Percentiles rank a stretch among this genome's conserved stretches.
These are phyloP conservation scores for Ochropleura plecta DNA, from an alignment of 2,888 invertebrate genomes.

Conservation along the genomic window DNA sequence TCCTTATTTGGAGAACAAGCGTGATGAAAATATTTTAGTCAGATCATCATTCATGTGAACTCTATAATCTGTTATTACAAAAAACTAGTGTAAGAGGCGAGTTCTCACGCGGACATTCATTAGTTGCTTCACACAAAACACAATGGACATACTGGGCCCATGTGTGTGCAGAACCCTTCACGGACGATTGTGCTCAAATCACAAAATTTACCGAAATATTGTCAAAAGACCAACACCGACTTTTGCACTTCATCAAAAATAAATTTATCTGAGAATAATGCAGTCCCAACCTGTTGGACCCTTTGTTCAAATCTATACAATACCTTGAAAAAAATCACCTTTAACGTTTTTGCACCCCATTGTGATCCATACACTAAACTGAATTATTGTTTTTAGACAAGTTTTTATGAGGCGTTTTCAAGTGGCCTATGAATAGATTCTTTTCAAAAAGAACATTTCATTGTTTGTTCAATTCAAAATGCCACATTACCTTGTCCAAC, in stretches of 20 bases:
- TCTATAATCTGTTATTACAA: constrained; percentile 52
- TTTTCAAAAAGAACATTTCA: constrained; percentile 72
- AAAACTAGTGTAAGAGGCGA: constrained; percentile 64
- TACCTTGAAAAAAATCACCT: constrained; percentile 73
- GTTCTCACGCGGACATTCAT: constrained; percentile 83
- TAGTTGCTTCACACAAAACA: constrained; percentile 79
- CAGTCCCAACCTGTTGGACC: constrained; percentile 81
- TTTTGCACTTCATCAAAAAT: constrained; percentile 90
- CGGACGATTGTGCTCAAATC: constrained; percentile 81
- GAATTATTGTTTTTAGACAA: constrained; percentile 87
- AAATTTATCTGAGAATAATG: constrained; percentile 86
- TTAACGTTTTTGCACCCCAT: constrained; percentile 73
- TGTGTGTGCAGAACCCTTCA: constrained; percentile 87
- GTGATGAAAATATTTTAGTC: constrained; percentile 33
- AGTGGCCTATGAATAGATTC: constrained; percentile 80
- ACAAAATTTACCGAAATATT: constrained; percentile 80
- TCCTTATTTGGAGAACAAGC: too few relatives aligned
- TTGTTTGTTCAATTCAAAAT: constrained; percentile 70
- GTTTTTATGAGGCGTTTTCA: constrained; percentile 75
- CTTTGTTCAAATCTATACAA: constrained; percentile 76
- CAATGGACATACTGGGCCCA: constrained; percentile 87
- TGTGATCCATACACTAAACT: constrained; percentile 78
- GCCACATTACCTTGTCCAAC: constrained; percentile 67
- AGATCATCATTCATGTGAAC: constrained; percentile 64
- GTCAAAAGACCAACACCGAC: constrained; percentile 83